A percentile compares a stretch with the other conserved stretches of the same genome.
Conservation (phyloP, 2,888 invertebrate genomes). For the Apodemia zela region DNA sequence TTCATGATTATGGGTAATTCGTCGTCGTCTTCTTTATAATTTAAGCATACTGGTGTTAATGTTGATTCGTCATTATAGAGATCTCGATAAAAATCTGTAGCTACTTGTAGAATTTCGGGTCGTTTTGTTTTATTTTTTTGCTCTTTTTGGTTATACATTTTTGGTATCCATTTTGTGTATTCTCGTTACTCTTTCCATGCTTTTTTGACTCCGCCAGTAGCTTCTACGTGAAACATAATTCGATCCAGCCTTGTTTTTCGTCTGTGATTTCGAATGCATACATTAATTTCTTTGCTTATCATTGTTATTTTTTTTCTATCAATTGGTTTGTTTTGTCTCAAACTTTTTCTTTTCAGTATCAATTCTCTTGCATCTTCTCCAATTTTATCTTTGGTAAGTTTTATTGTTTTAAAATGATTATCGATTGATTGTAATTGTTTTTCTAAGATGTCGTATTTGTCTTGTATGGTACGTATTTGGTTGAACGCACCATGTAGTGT, state of each 20-base stretch:
- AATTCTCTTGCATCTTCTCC: too few relatives aligned
- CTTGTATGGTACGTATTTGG: not conserved
- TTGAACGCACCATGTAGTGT: not conserved
- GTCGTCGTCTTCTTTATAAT: conserved; percentile 10
- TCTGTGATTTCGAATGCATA: conserved; percentile 7
- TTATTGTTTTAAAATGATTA: too few relatives aligned
- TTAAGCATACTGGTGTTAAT: not conserved
- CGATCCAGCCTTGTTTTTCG: not conserved
- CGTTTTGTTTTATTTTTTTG: conserved; percentile 19
- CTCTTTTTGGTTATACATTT: conserved; percentile 18
- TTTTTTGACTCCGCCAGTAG: conserved; percentile 13
- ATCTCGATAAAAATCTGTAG: conserved; percentile 22
- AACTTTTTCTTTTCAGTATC: too few relatives aligned
- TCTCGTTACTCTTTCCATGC: conserved; percentile 15
- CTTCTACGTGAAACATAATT: conserved; percentile 3
- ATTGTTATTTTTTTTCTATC: too few relatives aligned
- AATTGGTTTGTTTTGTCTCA: too few relatives aligned
- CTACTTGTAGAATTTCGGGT: conserved; percentile 20
- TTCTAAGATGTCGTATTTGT: not conserved
- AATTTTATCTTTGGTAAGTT: too few relatives aligned
- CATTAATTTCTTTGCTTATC: not conserved
- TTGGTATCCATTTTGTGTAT: conserved; percentile 16
- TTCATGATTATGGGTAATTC: conserved; percentile 17
- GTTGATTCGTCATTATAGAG: conserved; percentile 18
- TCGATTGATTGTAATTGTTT: too few relatives aligned